Evolutionary conservation across 1,140 invertebrate species (phyloP), one percentile per base, ranked within the genome.

Genomic region (Metopolophium dirhodum): DNA sequence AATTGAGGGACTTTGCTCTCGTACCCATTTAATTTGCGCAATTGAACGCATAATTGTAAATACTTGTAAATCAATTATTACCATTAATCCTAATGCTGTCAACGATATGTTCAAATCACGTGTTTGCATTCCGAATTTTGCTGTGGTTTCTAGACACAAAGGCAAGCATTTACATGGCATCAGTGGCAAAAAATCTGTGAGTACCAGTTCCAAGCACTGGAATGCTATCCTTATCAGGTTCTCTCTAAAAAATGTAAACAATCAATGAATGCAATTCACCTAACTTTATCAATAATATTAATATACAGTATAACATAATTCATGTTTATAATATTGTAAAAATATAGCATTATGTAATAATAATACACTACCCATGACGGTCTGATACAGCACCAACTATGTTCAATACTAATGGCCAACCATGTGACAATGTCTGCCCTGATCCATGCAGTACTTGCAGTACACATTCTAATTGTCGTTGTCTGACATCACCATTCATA

Each of bases 41-140:
- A 61, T 4, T 68, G 3, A 26, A 30, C 8, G 8, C 26, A 61
- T 61, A 61, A 9, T 61, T 61, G 23, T 61, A 61, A 61, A 61
- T 26, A 61, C 26, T 61, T 1, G 0, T n/a, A 83, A 30, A 47
- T 47, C n/a, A 37, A 54, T 57, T 7, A 37, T 95, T 95, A 99
- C 98, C 97, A 99, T 98, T 45, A 99, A 96, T 91, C 99, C 99
- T 94, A 99, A 98, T 87, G 99, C 99, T 37, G 99, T 99, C n/a
- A 99, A 96, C 49, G 99, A 99, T 94, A 99, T 99, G 95, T 99
- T 99, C 35, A 99, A 96, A 95, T 99, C 99, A 95, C 99, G 98
- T 49, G 98, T 98, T 96, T 99, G 99, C 22, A 97, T 97, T 0
- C 99, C 99, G 96, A 99, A 99, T 95, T 98, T 98, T 0, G 98